These are phyloP conservation scores for Lordiphosa fenestrarum DNA, from an alignment of 2,888 invertebrate species.

Conservation along the genomic window DNA sequence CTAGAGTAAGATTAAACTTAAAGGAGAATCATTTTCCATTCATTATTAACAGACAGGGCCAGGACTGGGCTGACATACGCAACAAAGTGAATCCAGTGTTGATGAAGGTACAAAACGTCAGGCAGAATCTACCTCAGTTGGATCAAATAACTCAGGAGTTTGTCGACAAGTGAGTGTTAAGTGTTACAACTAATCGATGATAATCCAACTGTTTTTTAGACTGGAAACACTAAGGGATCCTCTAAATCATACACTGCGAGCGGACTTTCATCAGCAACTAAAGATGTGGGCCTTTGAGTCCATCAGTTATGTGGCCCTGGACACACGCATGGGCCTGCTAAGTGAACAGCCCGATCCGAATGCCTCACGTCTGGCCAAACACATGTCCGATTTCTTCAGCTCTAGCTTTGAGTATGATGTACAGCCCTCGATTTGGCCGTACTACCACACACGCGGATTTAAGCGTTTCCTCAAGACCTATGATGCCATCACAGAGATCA, in stretches of 20 bases:
- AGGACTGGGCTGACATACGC: conserved; percentile 85
- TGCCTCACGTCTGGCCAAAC: conserved; percentile 52
- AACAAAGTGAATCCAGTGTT: conserved; percentile 81
- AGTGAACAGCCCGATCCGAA: conserved; percentile 54
- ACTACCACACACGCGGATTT: conserved; percentile 68
- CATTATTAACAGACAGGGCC: conserved; percentile 82
- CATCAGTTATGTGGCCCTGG: conserved; percentile 78
- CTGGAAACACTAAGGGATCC: conserved; percentile 58
- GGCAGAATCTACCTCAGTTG: conserved; percentile 64
- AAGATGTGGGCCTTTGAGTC: conserved; percentile 84
- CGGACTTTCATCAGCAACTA: conserved; percentile 81
- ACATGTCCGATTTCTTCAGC: conserved; percentile 68
- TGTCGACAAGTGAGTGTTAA: conserved; percentile 52
- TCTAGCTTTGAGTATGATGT: conserved; percentile 71
- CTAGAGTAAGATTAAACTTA: neutral
- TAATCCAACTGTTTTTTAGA: conserved; percentile 33
- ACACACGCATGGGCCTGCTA: conserved; percentile 73
- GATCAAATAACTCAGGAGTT: conserved; percentile 75
- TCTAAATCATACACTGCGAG: conserved; percentile 46
- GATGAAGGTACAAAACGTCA: conserved; percentile 73
- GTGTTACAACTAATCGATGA: neutral
- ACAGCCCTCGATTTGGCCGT: conserved; percentile 76
- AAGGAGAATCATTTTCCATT: neutral
- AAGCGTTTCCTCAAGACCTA: conserved; percentile 68
- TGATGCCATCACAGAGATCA: conserved; percentile 71